Percentiles rank a stretch among this genome's conserved stretches.
Conservation (phyloP, 2,797 vertebrate species). For the Cirrhinus molitorella region DNA sequence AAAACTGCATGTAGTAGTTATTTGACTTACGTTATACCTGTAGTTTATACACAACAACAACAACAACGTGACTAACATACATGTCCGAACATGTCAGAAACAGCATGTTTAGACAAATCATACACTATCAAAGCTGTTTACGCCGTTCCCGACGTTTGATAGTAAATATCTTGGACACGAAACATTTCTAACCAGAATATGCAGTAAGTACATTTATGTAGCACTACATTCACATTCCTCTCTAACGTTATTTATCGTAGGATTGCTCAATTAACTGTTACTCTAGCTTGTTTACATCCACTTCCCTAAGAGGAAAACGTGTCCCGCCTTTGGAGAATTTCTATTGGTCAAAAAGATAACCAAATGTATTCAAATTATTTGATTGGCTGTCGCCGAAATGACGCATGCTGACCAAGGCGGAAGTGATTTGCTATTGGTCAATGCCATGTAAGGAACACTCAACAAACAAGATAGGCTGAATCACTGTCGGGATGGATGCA, state of each 20-base stretch:
- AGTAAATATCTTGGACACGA: not conserved
- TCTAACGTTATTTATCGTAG: not conserved
- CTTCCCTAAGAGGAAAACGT: constrained; percentile 14
- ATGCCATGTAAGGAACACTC: constrained; percentile 53
- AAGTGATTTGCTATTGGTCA: constrained; percentile 69
- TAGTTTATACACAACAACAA: not conserved
- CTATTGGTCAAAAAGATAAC: not conserved
- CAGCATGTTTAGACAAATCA: not conserved
- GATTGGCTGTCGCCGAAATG: constrained; percentile 44
- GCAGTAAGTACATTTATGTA: not conserved
- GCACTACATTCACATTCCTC: not conserved
- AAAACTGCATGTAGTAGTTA: not conserved
- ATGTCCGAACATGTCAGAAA: not conserved
- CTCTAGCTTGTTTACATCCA: constrained; percentile 23
- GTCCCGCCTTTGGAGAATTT: not conserved
- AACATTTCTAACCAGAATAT: not conserved
- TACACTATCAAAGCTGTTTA: not conserved
- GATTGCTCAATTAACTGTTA: not conserved
- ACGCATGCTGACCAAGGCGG: not conserved
- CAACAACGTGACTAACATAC: not conserved
- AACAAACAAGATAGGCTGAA: constrained; percentile 81
- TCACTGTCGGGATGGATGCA: constrained; percentile 85
- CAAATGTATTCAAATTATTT: not conserved
- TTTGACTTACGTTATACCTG: too few species aligned
- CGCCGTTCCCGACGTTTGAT: not conserved